These are phyloP conservation scores for Melanerpes aurifrons DNA, from an alignment of 2,113 vertebrate species.

Conservation along the genomic window DNA sequence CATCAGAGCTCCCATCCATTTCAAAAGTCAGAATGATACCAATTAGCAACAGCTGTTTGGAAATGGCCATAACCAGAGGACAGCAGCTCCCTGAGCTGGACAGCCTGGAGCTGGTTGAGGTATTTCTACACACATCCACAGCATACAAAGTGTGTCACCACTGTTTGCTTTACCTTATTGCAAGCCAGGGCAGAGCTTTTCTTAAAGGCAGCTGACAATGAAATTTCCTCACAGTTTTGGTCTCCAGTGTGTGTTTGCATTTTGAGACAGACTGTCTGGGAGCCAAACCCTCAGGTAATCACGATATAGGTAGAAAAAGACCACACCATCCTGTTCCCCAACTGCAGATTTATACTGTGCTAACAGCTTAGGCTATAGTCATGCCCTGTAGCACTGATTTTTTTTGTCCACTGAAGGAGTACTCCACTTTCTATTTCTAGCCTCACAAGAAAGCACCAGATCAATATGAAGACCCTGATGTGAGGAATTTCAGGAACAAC, in stretches of 20 bases:
- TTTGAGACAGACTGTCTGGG: background rate
- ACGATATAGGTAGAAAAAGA: background rate
- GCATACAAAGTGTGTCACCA: background rate
- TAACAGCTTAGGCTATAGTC: background rate
- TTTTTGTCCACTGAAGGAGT: background rate
- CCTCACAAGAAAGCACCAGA: background rate
- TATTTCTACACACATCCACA: background rate
- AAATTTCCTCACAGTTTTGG: background rate
- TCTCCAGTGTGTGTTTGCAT: background rate
- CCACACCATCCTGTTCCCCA: background rate
- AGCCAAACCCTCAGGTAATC: background rate
- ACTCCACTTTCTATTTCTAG: background rate
- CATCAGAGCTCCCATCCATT: background rate
- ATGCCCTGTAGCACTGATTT: background rate
- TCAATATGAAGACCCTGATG: background rate
- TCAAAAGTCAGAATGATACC: background rate
- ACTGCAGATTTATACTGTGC: background rate
- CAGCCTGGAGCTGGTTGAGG: background rate
- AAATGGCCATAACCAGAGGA: background rate
- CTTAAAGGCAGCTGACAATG: background rate
- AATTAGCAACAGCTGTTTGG: background rate
- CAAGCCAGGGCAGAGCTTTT: background rate
- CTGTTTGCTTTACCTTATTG: background rate
- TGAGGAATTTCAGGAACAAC: background rate
- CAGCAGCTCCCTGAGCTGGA: background rate